phyloP scores from a whole-genome alignment of 2,113 vertebrate species.

The Pongo pygmaeus region DNA sequence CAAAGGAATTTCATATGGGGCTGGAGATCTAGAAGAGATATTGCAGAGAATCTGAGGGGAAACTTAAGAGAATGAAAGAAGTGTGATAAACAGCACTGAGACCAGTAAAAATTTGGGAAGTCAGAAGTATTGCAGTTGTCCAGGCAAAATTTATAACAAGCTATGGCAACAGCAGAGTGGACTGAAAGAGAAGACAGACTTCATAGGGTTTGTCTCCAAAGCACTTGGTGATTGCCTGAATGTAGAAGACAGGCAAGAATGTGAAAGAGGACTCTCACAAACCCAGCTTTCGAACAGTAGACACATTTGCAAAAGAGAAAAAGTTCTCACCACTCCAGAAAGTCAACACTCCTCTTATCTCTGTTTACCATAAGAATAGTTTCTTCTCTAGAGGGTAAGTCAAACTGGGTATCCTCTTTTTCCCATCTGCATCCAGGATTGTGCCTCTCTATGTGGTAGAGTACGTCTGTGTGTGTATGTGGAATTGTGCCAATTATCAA shows the following conservation, averaged over 20 bases:
- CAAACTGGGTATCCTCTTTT: not conserved
- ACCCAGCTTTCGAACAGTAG: not conserved
- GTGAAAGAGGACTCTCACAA: not conserved
- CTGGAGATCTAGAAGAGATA: not conserved
- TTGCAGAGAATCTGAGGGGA: not conserved
- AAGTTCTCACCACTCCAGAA: not conserved
- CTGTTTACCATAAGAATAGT: not conserved
- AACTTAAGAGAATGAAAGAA: not conserved
- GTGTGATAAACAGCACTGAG: not conserved
- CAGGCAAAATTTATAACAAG: not conserved
- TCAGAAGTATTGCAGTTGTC: not conserved
- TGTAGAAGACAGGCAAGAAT: not conserved
- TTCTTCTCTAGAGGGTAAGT: not conserved
- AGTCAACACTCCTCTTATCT: not conserved
- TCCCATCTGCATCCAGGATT: not conserved
- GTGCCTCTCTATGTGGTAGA: not conserved
- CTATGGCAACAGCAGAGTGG: not conserved
- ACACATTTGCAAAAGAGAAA: not conserved
- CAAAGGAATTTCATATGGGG: not conserved
- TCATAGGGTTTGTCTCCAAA: not conserved
- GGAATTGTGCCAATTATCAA: not conserved
- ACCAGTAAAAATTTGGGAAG: not conserved
- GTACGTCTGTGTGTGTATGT: not conserved
- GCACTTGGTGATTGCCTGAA: not conserved
- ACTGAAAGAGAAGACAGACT: not conserved